Evolutionary conservation across 30 jellyfish, hydroid and myxozoan genomes (phyloP), one percentile per base, ranked within the genome.

Genomic region (Aurelia sp.): DNA sequence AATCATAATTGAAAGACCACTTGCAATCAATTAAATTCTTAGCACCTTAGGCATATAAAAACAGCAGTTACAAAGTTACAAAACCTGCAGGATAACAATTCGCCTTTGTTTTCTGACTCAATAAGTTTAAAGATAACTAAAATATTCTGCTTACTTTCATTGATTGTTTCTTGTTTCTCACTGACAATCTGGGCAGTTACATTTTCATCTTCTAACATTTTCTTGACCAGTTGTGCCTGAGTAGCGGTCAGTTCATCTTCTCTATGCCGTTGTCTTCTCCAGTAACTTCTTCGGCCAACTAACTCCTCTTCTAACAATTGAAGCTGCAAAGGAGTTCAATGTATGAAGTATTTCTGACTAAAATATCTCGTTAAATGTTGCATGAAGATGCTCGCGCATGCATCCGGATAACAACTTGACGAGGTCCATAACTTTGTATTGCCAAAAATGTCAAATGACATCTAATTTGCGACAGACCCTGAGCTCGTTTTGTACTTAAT

Each of bases 251-350:
- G 72, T 38, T 90, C 97, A 11, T 85, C 92, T 71, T 94, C 97
- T 52, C 96, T 90, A 44, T 89, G 86, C 16, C 99, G 84, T 84
- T 94, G 99, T 19, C 97, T 86, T 60, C 97, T 78, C 99, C 99
- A 94, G 72, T 83, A 94, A 66, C 99, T 89, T 69, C 92, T 79
- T 5, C 99, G 93, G 2, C 91, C 97, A 20, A 84, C 99, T n/a
- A 86, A 51, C 65, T 94, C 99, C 67, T 88, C 99, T 51, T 94
- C 99, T 58, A 89, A 71, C 66, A 94, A 61, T 78, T 94, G 93
- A 62, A 92, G 91, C 98, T 92, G 10, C 50, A 55, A 47, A 62
- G 50, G 50, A 38, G 9, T 5, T 4, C 50, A 7, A 38, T 57
- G 15, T 0, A 30, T 41, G 38, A 51, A 16, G n/a, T 4, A 77